Percentiles rank a stretch among this genome's conserved stretches.
Evolutionary conservation across 2,888 invertebrate species (phyloP).

Genomic region (Dascillus cervinus): DNA sequence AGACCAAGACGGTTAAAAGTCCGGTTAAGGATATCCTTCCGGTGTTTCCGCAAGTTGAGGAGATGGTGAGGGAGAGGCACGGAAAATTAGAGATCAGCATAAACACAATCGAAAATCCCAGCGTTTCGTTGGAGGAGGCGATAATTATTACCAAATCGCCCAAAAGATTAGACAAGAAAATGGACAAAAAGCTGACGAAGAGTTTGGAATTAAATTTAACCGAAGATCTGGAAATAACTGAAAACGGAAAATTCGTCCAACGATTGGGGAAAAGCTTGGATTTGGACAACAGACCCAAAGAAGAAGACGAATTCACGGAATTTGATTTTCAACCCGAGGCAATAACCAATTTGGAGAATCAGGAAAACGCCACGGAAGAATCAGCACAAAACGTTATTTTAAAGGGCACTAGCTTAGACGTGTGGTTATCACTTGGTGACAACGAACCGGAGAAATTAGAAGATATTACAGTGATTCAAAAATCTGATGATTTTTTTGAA

Average conservation of each 20-base stretch:
- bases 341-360: constrained; percentile 18
- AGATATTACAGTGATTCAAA: constrained; percentile 35
- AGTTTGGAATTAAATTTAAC: constrained; percentile 59
- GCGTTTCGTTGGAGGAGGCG: constrained; percentile 53
- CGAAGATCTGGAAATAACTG: constrained; percentile 26
- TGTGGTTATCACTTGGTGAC: constrained; percentile 42
- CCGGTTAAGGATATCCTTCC: constrained; percentile 66
- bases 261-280: constrained; percentile 41
- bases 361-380: constrained; percentile 21
- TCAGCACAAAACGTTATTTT: constrained; percentile 33
- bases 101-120: constrained; percentile 48
- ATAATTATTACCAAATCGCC: constrained; percentile 70
- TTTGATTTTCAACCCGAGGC: constrained; percentile 38
- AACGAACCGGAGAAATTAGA: constrained; percentile 35
- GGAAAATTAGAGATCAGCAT: constrained; percentile 69
- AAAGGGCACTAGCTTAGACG: constrained; percentile 42
- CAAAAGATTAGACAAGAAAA: constrained; percentile 55
- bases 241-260: constrained; percentile 31
- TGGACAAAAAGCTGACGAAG: constrained; percentile 47
- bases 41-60: constrained; percentile 64
- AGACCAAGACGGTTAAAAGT: constrained; percentile 65
- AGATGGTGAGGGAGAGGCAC: constrained; percentile 64
- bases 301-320: constrained; percentile 26
- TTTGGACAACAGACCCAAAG: constrained; percentile 34
- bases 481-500: constrained; percentile 43